These are phyloP conservation scores for Helicolenus hilgendorfi DNA, from an alignment of 2,797 vertebrate species.

Conservation along the genomic window DNA sequence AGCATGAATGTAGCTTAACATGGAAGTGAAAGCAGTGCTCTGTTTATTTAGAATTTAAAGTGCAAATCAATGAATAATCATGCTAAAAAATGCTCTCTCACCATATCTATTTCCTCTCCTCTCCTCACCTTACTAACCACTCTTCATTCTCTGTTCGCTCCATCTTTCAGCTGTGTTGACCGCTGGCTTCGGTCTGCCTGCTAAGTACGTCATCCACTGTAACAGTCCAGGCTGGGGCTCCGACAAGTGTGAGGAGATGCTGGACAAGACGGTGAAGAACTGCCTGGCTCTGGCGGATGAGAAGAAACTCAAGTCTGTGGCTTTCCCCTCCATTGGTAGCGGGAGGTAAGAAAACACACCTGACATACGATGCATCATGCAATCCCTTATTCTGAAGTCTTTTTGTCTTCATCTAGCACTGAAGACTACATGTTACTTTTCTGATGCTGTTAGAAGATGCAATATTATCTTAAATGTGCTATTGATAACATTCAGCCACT, in stretches of 20 bases:
- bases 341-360: conserved; percentile 90
- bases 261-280: conserved; percentile 99
- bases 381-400: neutral
- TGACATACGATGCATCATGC: too few relatives aligned
- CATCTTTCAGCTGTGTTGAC: conserved; percentile 92
- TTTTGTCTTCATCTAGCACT: neutral
- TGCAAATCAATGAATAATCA: neutral
- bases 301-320: conserved; percentile 98
- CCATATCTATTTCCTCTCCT: neutral
- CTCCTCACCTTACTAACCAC: neutral
- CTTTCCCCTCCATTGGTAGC: conserved; percentile 98
- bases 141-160: neutral
- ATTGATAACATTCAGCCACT: too few relatives aligned
- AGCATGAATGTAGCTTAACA: neutral
- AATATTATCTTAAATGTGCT: neutral
- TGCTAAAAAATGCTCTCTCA: neutral
- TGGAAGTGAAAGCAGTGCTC: neutral
- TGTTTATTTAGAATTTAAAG: neutral
- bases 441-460: neutral
- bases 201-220: conserved; percentile 99
- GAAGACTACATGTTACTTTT: neutral
- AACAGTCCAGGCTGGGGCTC: conserved; percentile 97
- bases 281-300: conserved; percentile 98
- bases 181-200: conserved; percentile 94
- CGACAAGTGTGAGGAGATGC: conserved; percentile 96